Evolutionary conservation across 2,113 vertebrate genomes (phyloP).

Genomic region (Haemorhous mexicanus): DNA sequence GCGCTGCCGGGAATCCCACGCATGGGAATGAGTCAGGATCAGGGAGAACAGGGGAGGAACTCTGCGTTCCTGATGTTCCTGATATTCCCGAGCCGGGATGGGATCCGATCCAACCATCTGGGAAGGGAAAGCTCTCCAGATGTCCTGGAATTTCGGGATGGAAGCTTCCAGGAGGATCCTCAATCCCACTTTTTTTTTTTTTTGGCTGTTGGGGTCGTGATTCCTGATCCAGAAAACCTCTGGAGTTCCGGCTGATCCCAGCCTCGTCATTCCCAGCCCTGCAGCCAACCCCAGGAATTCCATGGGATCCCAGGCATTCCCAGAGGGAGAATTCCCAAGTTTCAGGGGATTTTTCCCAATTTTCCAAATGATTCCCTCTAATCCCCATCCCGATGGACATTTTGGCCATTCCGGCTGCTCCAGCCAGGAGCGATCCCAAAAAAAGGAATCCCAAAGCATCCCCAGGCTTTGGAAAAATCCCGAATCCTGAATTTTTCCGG

Average conservation of each 20-base stretch:
- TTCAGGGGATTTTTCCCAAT: accelerated
- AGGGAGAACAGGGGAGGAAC: not conserved
- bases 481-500: not conserved
- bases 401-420: not conserved
- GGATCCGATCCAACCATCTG: not conserved
- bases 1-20: not conserved
- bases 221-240: not conserved
- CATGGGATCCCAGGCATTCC: not conserved
- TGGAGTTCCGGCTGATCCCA: not conserved
- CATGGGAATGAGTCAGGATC: not conserved
- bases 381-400: not conserved
- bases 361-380: not conserved
- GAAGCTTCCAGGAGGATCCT: not conserved
- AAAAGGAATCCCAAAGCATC: not conserved
- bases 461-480: not conserved
- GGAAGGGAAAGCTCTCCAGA: not conserved
- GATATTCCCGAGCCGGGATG: not conserved
- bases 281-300: not conserved
- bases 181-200: not conserved
- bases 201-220: not conserved
- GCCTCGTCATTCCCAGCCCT: not conserved
- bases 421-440: not conserved
- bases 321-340: not conserved
- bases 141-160: not conserved
- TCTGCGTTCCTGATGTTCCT: not conserved